Percentiles rank a stretch among this genome's conserved stretches.
Conservation (phyloP, 2,797 vertebrate species). For the Apodemus agrarius region DNA sequence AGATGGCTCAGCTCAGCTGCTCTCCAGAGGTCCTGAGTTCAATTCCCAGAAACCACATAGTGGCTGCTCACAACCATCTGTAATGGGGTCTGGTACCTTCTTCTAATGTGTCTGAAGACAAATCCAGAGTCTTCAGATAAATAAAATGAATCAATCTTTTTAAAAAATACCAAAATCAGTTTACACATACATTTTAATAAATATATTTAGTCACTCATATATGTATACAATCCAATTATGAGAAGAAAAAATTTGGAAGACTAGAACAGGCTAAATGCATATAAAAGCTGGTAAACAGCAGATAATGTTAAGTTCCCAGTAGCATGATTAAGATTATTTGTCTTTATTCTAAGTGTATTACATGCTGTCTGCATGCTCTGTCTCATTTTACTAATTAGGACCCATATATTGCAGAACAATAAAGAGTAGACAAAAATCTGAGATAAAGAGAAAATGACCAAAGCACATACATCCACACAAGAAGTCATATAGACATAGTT, state of each 20-base stretch:
- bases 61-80: background rate
- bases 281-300: background rate
- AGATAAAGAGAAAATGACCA: slow-evolving; percentile 4
- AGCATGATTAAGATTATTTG: background rate
- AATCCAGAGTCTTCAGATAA: background rate
- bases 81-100: background rate
- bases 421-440: background rate
- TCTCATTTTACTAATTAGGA: background rate
- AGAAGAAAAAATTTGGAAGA: background rate
- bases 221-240: background rate
- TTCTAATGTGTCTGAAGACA: background rate
- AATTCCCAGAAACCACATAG: background rate
- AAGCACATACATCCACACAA: background rate
- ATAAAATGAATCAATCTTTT: background rate
- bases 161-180: slow-evolving; percentile 4
- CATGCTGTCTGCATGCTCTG: background rate
- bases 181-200: slow-evolving; percentile 13
- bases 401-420: background rate
- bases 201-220: background rate
- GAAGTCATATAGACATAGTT: background rate
- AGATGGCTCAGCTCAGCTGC: background rate
- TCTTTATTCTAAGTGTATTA: background rate
- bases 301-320: background rate
- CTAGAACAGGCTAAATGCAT: background rate
- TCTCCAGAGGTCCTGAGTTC: background rate